Conservation (phyloP, 1,140 invertebrate species). For the Formica exsecta region DNA sequence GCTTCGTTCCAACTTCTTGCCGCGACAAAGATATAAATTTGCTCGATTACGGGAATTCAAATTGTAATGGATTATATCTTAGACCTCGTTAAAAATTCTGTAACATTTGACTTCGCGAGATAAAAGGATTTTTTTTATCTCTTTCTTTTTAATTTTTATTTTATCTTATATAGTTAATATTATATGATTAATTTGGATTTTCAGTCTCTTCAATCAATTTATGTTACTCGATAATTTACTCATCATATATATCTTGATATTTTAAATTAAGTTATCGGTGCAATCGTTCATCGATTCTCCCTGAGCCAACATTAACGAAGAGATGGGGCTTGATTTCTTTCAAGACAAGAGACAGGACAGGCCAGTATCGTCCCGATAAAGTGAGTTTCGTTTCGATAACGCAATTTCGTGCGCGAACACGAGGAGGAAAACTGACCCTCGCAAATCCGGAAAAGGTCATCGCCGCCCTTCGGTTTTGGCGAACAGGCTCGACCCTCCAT, state of each 20-base stretch:
- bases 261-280: neutral
- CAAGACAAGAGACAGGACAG: neutral
- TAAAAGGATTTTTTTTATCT: neutral
- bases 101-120: neutral
- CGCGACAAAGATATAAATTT: conserved; percentile 31
- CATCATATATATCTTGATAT: neutral
- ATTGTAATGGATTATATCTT: conserved; percentile 9
- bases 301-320: conserved; percentile 3
- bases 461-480: conserved; percentile 39
- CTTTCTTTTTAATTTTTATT: neutral
- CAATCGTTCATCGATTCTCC: conserved; percentile 24
- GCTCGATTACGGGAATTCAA: conserved; percentile 35
- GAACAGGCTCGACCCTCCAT: conserved; percentile 63
- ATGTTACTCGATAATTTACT: conserved; percentile 7
- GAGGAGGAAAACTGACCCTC: conserved; percentile 70
- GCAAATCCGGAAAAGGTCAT: conserved; percentile 61
- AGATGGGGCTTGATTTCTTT: conserved; percentile 23
- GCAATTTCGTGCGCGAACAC: conserved; percentile 64
- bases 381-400: conserved; percentile 53
- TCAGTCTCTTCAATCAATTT: neutral
- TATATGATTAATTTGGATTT: conserved; percentile 6
- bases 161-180: conserved; percentile 25
- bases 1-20: conserved; percentile 26
- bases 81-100: neutral
- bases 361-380: conserved; percentile 20